These are phyloP conservation scores for Pogona vitticeps DNA, from an alignment of 2,113 vertebrate species.

Conservation along the genomic window DNA sequence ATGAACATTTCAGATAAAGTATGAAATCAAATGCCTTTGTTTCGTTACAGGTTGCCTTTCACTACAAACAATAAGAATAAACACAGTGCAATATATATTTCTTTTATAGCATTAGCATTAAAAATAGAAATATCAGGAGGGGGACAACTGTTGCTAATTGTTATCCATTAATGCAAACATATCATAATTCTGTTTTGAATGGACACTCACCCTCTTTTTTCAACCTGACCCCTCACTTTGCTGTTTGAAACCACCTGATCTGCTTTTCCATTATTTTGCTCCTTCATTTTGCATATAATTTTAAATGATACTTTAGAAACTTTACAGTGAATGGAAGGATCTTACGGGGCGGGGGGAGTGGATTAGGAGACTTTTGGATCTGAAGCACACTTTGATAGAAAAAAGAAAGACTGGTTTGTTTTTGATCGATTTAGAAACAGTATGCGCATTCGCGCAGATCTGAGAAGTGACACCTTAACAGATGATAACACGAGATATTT, in stretches of 20 bases:
- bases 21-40: slow-evolving; percentile 60
- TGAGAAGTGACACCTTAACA: neutral
- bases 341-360: no score
- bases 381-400: neutral
- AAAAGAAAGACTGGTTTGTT: neutral
- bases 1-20: slow-evolving; percentile 61
- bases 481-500: neutral
- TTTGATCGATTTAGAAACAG: neutral
- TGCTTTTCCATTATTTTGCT: slow-evolving; percentile 10
- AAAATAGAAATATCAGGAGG: neutral
- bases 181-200: slow-evolving; percentile 26
- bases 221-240: slow-evolving; percentile 26
- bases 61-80: slow-evolving; percentile 61
- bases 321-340: slow-evolving; percentile 18
- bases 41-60: slow-evolving; percentile 67
- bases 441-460: neutral
- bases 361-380: neutral
- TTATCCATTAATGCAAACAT: neutral
- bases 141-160: neutral
- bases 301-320: slow-evolving; percentile 40
- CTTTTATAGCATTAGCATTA: slow-evolving; percentile 65
- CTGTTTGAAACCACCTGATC: neutral
- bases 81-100: slow-evolving; percentile 56
- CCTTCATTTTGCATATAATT: neutral
- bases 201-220: slow-evolving; percentile 45